phyloP scores from a whole-genome alignment of 2,888 invertebrate genomes.

The Athalia circularis region DNA sequence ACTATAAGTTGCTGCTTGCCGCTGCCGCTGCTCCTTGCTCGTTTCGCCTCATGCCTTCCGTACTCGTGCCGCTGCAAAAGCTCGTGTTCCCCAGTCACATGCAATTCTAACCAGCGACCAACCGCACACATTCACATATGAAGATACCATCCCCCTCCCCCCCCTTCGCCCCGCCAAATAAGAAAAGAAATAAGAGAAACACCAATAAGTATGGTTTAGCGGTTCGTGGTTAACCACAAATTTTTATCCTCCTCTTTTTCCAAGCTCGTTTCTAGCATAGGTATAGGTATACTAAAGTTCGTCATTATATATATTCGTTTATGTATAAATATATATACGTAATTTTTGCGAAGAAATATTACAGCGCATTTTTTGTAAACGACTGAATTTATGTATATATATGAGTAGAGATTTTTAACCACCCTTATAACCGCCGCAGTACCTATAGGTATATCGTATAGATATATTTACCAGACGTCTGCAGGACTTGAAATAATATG shows the following conservation, averaged over 20 bases:
- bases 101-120: constrained; percentile 20
- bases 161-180: not conserved
- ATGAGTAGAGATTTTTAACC: too few species aligned
- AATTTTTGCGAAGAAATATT: too few species aligned
- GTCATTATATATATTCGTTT: too few species aligned
- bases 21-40: not conserved
- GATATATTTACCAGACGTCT: too few species aligned
- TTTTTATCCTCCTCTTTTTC: not conserved
- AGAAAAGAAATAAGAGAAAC: not conserved
- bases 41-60: not conserved
- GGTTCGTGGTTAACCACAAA: constrained; percentile 28
- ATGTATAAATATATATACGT: too few species aligned
- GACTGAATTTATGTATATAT: too few species aligned
- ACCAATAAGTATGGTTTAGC: constrained; percentile 26
- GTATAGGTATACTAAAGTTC: too few species aligned
- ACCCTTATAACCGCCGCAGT: too few species aligned
- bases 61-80: constrained; percentile 8
- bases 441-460: too few species aligned
- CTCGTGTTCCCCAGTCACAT: constrained; percentile 6
- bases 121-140: not conserved
- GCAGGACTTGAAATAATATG: too few species aligned
- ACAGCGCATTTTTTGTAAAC: too few species aligned
- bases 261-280: too few species aligned
- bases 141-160: not conserved
- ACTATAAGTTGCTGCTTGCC: not conserved